phyloP scores from a whole-genome alignment of 2,113 vertebrate genomes.

The Copsychus sechellarum region DNA sequence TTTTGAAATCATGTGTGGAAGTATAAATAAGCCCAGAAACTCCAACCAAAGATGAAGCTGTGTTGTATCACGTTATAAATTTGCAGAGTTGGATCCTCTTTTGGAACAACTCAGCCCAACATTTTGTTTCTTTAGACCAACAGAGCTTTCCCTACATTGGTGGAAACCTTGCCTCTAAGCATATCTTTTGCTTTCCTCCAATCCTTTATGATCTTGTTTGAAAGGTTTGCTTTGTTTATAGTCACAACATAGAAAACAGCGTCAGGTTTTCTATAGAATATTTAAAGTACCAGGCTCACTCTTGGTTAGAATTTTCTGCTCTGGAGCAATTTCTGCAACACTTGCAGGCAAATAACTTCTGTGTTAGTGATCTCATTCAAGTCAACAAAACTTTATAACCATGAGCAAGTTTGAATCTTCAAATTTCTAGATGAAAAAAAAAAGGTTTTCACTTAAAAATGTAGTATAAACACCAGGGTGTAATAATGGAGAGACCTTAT shows the following conservation, averaged over 20 bases:
- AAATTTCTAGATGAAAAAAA: background rate
- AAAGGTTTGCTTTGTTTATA: background rate
- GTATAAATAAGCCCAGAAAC: background rate
- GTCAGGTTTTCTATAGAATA: background rate
- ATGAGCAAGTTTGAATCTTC: background rate
- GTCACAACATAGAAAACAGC: background rate
- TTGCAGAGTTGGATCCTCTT: background rate
- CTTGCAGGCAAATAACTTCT: background rate
- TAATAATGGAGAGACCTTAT: background rate
- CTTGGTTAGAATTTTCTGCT: background rate
- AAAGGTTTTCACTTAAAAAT: background rate
- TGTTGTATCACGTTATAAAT: background rate
- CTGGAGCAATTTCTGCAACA: background rate
- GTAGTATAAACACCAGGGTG: background rate
- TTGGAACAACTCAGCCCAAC: background rate
- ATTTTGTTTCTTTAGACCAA: background rate
- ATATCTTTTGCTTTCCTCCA: background rate
- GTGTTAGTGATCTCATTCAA: background rate
- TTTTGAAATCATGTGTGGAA: background rate
- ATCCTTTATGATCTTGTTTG: background rate
- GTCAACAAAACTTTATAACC: background rate
- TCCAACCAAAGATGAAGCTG: background rate
- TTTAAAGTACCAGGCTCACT: background rate
- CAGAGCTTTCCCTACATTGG: background rate
- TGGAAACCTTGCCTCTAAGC: background rate